These are phyloP conservation scores for Daktulosphaira vitifoliae DNA, from an alignment of 1,140 invertebrate species.

Conservation along the genomic window DNA sequence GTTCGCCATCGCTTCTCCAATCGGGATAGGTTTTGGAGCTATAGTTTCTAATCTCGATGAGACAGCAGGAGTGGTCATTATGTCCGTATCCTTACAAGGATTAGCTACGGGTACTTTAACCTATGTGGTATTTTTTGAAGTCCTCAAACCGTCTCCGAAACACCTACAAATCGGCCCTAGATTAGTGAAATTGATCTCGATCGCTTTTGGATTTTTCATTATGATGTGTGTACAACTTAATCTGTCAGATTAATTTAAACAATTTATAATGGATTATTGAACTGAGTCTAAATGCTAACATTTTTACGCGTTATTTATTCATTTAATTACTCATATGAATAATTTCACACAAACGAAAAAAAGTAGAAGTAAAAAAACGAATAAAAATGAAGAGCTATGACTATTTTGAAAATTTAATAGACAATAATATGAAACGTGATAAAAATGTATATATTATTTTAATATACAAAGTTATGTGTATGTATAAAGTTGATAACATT, in stretches of 20 bases:
- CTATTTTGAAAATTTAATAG: too few species aligned
- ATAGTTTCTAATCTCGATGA: conserved; percentile 42
- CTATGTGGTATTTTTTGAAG: conserved; percentile 48
- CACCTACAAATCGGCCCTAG: not conserved
- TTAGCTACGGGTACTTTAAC: conserved; percentile 47
- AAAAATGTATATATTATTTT: too few species aligned
- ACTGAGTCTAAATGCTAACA: too few species aligned
- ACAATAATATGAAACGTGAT: too few species aligned
- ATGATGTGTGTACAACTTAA: conserved; percentile 64
- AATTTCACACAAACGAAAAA: too few species aligned
- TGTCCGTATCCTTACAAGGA: conserved; percentile 43
- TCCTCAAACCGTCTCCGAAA: conserved; percentile 43
- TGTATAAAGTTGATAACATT: too few species aligned
- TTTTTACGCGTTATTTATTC: too few species aligned
- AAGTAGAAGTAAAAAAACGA: too few species aligned
- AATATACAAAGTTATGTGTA: too few species aligned
- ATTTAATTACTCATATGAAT: too few species aligned
- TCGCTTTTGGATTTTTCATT: conserved; percentile 61
- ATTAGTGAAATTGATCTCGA: conserved; percentile 58
- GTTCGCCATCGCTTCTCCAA: conserved; percentile 49
- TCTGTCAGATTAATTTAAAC: not conserved
- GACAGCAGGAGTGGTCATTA: conserved; percentile 11
- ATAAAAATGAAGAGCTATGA: too few species aligned
- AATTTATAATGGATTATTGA: too few species aligned
- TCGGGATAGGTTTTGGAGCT: conserved; percentile 56